Percentiles rank a stretch among this genome's conserved stretches.
These are phyloP conservation scores for Pitta sordida DNA, from an alignment of 2,113 vertebrate species.

Conservation along the genomic window DNA sequence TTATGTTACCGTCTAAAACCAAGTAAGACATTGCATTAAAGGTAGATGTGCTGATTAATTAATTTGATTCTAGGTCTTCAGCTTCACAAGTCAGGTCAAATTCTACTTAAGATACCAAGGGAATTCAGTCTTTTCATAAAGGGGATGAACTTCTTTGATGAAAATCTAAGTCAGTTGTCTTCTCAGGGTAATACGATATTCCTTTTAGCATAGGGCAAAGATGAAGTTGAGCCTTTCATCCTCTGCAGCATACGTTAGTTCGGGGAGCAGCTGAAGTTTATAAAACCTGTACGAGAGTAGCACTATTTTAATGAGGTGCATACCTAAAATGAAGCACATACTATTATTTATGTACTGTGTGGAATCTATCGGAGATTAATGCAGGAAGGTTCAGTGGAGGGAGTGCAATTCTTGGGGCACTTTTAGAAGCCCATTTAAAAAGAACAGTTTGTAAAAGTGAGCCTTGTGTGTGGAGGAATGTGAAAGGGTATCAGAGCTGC, in stretches of 20 bases:
- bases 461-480: background rate
- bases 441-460: background rate
- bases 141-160: background rate
- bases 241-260: background rate
- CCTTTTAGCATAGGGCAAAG: background rate
- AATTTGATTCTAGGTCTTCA: background rate
- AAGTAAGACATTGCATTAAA: background rate
- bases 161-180: conserved; percentile 2
- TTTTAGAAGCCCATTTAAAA: conserved; percentile 14
- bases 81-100: background rate
- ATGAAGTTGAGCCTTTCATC: conserved; percentile 15
- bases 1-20: background rate
- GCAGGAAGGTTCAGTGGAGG: background rate
- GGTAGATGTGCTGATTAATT: background rate
- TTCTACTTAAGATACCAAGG: background rate
- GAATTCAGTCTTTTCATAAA: background rate
- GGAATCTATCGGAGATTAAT: conserved; percentile 14
- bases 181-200: background rate
- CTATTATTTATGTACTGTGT: conserved; percentile 45
- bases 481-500: background rate
- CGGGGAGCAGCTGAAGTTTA: conserved; percentile 42
- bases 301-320: conserved; percentile 31
- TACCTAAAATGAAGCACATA: background rate
- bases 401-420: background rate
- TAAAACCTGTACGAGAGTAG: background rate